Base-by-base conservation (phyloP, 2,113 vertebrate species). In the Sander lucioperca region DNA sequence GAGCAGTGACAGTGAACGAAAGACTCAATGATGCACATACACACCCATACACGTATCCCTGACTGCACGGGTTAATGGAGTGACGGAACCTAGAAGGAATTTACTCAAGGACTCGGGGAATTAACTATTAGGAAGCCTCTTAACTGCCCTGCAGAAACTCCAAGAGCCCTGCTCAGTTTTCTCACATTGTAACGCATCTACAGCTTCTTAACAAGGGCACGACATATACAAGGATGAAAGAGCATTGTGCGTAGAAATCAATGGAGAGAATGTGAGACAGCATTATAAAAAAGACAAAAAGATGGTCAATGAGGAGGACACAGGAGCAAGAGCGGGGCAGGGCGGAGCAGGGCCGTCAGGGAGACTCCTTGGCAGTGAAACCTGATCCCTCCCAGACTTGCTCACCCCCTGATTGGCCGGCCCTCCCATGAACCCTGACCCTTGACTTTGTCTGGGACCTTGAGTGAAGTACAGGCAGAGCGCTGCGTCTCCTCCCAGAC, bases 381-480 rank as follows among this genome's bases (percentile, higher is more conserved):
- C 75, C 57, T 64, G 89, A 95, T 90, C 88, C 89, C 74, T n/a
- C 81, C 75, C 83, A 75, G 63, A 86, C 70, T 69, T 82, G 63
- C 75, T 62, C 82, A 77, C 85, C 87, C 74, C 80, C 88, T 87
- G 88, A 94, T 94, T 93, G 92, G 88, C 84, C 90, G 90, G 68
- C 95, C 95, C 85, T 80, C 61, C 33, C 4, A 3, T 95, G 95
- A 96, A 96, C 96, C 91, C 88, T 92, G 88, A 95, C 92, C 94
- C 72, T n/a, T 92, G 93, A 94, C 93, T 94, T 91, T 80, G 95
- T 95, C 95, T 95, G 94, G 94, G 90, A 96, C 95, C 95, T 95
- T 92, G 91, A 86, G 72, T 87, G 88, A 90, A 93, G 91, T 91
- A 91, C 90, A 90, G 86, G 84, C 88, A 70, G 87, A 87, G 86